phyloP scores from a whole-genome alignment of 1,140 invertebrate genomes.

The Drosophila suzukii region DNA sequence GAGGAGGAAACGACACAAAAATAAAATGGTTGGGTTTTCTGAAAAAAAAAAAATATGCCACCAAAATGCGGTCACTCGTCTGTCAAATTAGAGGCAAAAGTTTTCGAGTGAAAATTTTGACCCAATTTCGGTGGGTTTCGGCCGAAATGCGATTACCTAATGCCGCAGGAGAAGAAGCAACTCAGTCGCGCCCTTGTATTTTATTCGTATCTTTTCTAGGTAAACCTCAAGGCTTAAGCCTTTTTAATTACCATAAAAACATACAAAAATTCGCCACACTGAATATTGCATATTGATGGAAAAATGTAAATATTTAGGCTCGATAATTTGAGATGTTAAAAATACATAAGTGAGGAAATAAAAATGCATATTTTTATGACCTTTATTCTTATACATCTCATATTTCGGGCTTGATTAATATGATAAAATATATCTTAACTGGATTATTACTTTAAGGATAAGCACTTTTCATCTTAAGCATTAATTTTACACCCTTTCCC shows the following conservation, averaged over 20 bases:
- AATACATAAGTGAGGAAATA: background rate
- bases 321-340: conserved; percentile 18
- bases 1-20: conserved; percentile 1
- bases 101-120: conserved; percentile 60
- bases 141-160: conserved; percentile 42
- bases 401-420: background rate
- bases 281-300: conserved; percentile 16
- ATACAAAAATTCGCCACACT: conserved; percentile 10
- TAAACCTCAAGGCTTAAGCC: conserved; percentile 27
- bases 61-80: conserved; percentile 62
- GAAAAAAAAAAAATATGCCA: conserved; percentile 53
- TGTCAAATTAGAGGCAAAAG: conserved; percentile 70
- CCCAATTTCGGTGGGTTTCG: conserved; percentile 44
- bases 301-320: conserved; percentile 25
- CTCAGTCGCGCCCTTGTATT: conserved; percentile 21
- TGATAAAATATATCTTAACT: background rate
- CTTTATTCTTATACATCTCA: background rate
- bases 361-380: conserved; percentile 9
- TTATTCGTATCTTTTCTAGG: conserved; percentile 2
- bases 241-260: conserved; percentile 15
- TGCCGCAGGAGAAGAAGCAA: conserved; percentile 18
- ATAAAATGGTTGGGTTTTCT: conserved; percentile 38
- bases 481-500: background rate
- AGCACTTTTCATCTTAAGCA: background rate
- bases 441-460: background rate